Percentiles rank a stretch among this genome's conserved stretches.
Evolutionary conservation across 2,113 vertebrate species (phyloP).

Genomic region (Xiphophorus maculatus): DNA sequence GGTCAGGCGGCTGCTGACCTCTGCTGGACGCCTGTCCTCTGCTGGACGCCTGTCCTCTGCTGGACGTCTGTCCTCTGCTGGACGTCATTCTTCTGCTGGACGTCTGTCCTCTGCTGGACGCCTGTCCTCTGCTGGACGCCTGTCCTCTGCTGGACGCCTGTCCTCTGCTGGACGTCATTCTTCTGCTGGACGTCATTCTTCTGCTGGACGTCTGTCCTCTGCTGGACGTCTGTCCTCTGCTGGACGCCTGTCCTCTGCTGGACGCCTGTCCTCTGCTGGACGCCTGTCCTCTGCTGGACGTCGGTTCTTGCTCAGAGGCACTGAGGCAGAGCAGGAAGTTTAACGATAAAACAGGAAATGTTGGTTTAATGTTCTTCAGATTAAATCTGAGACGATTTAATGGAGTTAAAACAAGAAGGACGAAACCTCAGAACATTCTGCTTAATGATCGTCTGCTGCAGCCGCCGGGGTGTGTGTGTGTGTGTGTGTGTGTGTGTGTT

Average conservation of each 20-base stretch:
- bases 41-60: neutral
- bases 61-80: neutral
- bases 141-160: too few species aligned
- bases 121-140: too few species aligned
- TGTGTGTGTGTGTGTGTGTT: constrained; percentile 4
- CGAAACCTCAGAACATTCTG: neutral
- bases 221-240: too few species aligned
- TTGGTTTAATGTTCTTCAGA: neutral
- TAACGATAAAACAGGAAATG: neutral
- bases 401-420: neutral
- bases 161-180: too few species aligned
- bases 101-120: too few species aligned
- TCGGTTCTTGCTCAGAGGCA: constrained; percentile 35
- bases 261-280: constrained; percentile 3
- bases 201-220: too few species aligned
- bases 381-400: neutral
- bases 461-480: neutral
- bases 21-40: neutral
- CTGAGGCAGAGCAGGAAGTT: constrained; percentile 5
- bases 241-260: too few species aligned
- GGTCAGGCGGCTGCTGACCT: too few species aligned
- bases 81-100: neutral
- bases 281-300: constrained; percentile 6
- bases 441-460: neutral
- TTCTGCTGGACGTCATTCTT: too few species aligned